phyloP scores from a whole-genome alignment of 2,888 invertebrate genomes.

The Acanthacorydalis orientalis region DNA sequence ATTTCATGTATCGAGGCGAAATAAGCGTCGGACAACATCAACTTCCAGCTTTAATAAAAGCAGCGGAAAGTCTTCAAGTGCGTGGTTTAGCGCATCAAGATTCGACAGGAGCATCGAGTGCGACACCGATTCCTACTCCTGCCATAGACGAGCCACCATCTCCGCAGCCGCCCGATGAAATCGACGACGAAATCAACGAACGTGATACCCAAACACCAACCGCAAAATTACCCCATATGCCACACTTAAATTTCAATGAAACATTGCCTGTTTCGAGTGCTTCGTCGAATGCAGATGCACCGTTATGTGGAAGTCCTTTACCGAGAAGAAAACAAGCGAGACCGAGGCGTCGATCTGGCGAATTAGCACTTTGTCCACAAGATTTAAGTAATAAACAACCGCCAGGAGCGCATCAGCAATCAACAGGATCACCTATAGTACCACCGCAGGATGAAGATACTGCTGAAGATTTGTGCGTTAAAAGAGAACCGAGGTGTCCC shows the following conservation, averaged over 20 bases:
- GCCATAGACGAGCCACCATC: conserved; percentile 20
- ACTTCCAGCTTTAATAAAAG: conserved; percentile 65
- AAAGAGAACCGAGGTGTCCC: conserved; percentile 21
- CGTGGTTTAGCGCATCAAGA: conserved; percentile 43
- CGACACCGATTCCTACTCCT: conserved; percentile 14
- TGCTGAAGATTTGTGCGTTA: conserved; percentile 44
- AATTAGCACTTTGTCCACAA: conserved; percentile 38
- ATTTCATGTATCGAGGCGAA: conserved; percentile 89
- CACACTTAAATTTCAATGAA: conserved; percentile 27
- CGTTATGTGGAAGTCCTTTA: conserved; percentile 55
- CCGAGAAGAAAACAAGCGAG: conserved; percentile 74
- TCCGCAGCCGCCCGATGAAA: conserved; percentile 18
- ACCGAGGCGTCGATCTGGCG: conserved; percentile 69
- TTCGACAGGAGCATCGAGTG: conserved; percentile 20
- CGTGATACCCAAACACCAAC: conserved; percentile 9
- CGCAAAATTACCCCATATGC: conserved; percentile 28
- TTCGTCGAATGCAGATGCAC: conserved; percentile 27
- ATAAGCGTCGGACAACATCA: conserved; percentile 78
- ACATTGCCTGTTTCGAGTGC: conserved; percentile 21
- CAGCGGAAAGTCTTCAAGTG: conserved; percentile 74
- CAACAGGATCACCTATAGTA: conserved; percentile 24
- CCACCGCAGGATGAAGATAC: conserved; percentile 27
- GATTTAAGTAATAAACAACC: conserved; percentile 32
- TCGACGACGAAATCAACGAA: neutral
- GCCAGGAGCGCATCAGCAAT: conserved; percentile 5